Base-by-base conservation (phyloP, 2,113 vertebrate genomes). In the Oreochromis niloticus region DNA sequence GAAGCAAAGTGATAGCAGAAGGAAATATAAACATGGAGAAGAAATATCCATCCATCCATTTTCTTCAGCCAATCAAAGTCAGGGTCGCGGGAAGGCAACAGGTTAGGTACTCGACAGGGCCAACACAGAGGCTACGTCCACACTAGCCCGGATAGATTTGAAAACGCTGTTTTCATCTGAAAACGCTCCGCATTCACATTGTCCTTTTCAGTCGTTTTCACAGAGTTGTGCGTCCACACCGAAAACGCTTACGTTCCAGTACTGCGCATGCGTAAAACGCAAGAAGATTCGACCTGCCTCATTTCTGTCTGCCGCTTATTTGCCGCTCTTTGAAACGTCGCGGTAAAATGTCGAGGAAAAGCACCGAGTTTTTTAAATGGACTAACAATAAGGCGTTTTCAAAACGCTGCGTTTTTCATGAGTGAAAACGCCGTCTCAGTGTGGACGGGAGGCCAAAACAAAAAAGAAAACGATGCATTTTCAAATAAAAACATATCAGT, bases 131-230 rank as follows among this genome's bases (percentile, higher is more conserved):
- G 57, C 56, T 0, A 4, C 1, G 36, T 36, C 32, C 32, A 34
- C 32, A 34, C 32, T 34, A 7, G 32, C 32, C 32, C 6, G 32
- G 32, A 34, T 34, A 34, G 32, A 34, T 34, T 34, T 34, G 2
- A 34, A 34, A 34, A 34, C 32, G 32, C 3, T 27, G 24, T 27
- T 27, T 27, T 27, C 24, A 3, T 27, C 24, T 34, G 2, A 34
- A 34, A 34, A 34, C 32, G 32, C 32, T 34, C 32, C 32, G 32
- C 24, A 4, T 5, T 24, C 13, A 59, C 56, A 9, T 24, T 3
- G 30, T 13, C 0, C 4, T 0, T 30, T 57, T 30, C 56, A 57
- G 13, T 1, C 13, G 7, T 57, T 57, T 5, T 0, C 56, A 30
- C 56, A 5, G 56, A 57, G 24, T 30, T 57, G 56, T 30, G 3